These are phyloP conservation scores for Octopus sinensis DNA, from an alignment of 1,140 invertebrate genomes.

Conservation along the genomic window DNA sequence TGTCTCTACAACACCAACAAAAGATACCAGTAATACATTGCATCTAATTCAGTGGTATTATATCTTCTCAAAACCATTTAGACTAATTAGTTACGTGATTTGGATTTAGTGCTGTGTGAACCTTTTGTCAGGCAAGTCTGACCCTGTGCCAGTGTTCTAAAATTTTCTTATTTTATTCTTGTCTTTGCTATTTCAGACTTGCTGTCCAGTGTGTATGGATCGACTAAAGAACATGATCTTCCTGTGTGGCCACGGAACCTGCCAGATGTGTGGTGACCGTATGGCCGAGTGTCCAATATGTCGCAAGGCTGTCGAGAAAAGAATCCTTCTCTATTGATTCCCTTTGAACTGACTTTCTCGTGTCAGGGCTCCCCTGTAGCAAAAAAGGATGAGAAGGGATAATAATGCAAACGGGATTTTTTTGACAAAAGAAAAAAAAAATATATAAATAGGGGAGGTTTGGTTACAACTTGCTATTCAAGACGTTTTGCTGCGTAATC, in stretches of 20 bases:
- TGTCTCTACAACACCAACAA: no score
- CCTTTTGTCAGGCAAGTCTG: no score
- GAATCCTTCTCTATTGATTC: conserved; percentile 81
- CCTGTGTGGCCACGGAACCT: conserved; percentile 93
- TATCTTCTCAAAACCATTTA: no score
- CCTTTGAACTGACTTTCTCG: neutral
- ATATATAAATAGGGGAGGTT: no score
- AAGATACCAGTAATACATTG: no score
- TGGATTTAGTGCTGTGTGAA: no score
- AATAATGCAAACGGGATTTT: neutral
- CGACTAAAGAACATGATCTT: conserved; percentile 98
- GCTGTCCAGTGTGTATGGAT: conserved; percentile 96
- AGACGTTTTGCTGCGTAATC: no score
- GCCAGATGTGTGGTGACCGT: conserved; percentile 95
- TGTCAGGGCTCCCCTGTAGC: neutral
- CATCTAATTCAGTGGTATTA: no score
- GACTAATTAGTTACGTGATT: no score
- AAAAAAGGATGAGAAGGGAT: neutral
- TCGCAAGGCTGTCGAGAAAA: conserved; percentile 89
- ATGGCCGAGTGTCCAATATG: conserved; percentile 97
- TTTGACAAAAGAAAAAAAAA: no score
- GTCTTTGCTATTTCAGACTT: conserved; percentile 69
- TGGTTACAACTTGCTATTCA: no score
- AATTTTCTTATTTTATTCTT: neutral
- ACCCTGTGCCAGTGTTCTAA: no score